Evolutionary conservation across 2,888 invertebrate species (phyloP), one percentile per base, ranked within the genome.

Genomic region (Cacoxenus indagator): DNA sequence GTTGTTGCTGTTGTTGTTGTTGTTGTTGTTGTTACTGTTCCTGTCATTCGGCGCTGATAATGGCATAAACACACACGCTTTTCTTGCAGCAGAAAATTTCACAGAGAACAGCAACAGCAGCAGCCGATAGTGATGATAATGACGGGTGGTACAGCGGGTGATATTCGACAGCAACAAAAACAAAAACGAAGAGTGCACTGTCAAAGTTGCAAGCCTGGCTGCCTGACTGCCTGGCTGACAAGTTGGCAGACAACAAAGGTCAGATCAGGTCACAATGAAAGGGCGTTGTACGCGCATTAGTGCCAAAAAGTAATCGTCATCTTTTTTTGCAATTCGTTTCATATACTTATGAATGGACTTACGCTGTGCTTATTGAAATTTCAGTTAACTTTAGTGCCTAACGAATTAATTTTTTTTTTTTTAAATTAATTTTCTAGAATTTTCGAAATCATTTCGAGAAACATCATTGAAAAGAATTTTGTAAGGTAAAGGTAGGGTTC

Each of bases 251-350:
- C 86, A 86, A 84, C 86, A 87, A 88, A 88, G 88, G 88, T 88
- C 88, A 88, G 86, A 83, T 74, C 87, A 88, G 88, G 88, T 88
- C 88, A 88, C 84, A 86, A 82, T 84, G 84, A 86, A 86, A 88
- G 88, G 88, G 87, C 88, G 88, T 88, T 88, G 88, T 87, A 86
- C 88, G 86, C 82, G 68, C 68, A 62, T 67, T 68, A 72, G 69
- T 72, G 67, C 48, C 67, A 46, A 48, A 61, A 48, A 51, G 67
- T 62, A 57, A 29, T 61, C 48, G 59, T 11, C 24, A 29, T 9
- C 9, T 9, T 22, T 51, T 22, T 1, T 37, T 37, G 8, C 37
- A 14, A 11, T 37, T 14, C 2, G 37, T 37, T 37, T 14, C 14
- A 37, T 37, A 37, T 37, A 37, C 37, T 37, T n/a, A n/a, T n/a